phyloP scores from a whole-genome alignment of 2,113 vertebrate species.

The Cisticola juncidis region DNA sequence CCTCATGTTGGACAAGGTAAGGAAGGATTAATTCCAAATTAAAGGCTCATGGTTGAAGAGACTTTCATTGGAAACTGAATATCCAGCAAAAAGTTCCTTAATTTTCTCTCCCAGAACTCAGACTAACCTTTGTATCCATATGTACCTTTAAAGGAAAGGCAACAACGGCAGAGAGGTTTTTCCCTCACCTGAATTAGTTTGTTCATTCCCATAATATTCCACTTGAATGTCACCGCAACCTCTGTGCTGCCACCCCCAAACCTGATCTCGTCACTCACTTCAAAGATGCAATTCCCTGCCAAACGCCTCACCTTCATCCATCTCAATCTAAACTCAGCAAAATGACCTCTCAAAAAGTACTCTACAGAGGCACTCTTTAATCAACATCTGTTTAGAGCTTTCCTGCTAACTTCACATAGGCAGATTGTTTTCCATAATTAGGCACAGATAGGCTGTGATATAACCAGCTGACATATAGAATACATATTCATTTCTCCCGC shows the following conservation, averaged over 20 bases:
- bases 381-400: slow-evolving; percentile 61
- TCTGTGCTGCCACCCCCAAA: not conserved
- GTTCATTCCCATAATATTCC: not conserved
- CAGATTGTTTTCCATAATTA: slow-evolving; percentile 65
- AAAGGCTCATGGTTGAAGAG: not conserved
- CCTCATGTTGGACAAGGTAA: not conserved
- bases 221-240: slow-evolving; percentile 31
- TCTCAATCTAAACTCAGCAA: slow-evolving; percentile 62
- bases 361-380: slow-evolving; percentile 65
- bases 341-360: slow-evolving; percentile 48
- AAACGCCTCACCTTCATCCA: slow-evolving; percentile 52
- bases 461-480: slow-evolving; percentile 62
- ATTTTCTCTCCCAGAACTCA: accelerated
- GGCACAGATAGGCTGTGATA: slow-evolving; percentile 36
- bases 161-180: not conserved
- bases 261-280: slow-evolving; percentile 30
- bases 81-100: not conserved
- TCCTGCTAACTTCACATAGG: slow-evolving; percentile 43
- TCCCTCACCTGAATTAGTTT: not conserved
- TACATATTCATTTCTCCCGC: slow-evolving; percentile 65
- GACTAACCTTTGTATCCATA: not conserved
- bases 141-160: not conserved
- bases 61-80: not conserved
- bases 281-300: slow-evolving; percentile 45
- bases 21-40: not conserved